Evolutionary conservation across 2,888 invertebrate species (phyloP).

Genomic region (Agrochola macilenta): DNA sequence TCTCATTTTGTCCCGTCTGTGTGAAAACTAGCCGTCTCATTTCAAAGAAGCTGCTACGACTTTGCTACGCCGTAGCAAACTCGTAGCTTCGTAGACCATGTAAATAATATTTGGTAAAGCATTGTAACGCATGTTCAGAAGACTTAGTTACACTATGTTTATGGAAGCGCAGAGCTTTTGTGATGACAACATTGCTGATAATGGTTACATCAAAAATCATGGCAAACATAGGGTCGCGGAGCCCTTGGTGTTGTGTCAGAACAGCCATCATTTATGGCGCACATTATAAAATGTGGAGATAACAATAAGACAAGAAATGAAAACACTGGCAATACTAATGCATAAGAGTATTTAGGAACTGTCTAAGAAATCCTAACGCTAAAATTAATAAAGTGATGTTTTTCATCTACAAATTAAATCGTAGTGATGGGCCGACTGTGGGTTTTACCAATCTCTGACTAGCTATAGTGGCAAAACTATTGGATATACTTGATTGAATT

Average conservation of each 20-base stretch:
- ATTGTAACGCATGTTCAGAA: background rate
- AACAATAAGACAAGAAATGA: background rate
- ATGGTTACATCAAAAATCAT: background rate
- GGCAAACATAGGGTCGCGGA: background rate
- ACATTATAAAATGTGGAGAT: background rate
- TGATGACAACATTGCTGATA: background rate
- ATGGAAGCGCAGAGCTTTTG: background rate
- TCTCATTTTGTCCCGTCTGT: background rate
- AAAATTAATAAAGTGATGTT: background rate
- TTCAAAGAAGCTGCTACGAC: background rate
- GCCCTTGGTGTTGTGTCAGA: too few relatives aligned
- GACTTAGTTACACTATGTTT: background rate
- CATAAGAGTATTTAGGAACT: background rate
- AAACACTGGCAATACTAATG: background rate
- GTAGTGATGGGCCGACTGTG: background rate
- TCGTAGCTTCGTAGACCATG: background rate
- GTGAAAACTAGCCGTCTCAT: background rate
- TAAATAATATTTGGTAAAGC: constrained; percentile 14
- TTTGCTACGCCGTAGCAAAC: constrained; percentile 19
- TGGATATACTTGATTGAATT: background rate
- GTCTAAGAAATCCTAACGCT: background rate
- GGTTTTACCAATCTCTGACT: background rate
- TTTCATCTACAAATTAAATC: background rate
- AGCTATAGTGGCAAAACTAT: background rate
- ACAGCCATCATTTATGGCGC: background rate